A percentile compares a stretch with the other conserved stretches of the same genome.
phyloP scores from a whole-genome alignment of 23 tunicate genomes.

The Botrylloides violaceus region DNA sequence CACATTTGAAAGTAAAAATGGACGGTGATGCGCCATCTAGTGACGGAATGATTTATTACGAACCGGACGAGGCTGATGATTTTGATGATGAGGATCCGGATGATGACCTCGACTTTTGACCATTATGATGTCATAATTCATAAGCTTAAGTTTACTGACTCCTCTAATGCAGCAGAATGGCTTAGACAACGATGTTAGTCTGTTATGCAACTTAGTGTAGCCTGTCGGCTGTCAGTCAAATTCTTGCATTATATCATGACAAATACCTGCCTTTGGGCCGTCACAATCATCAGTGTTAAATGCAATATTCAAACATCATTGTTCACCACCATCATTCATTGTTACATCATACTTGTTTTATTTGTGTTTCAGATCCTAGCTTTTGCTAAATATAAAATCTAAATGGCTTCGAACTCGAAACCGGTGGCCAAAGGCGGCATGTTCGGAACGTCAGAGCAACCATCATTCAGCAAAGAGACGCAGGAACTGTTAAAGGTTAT shows the following conservation, averaged over 20 bases:
- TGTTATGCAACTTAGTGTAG: too few relatives aligned
- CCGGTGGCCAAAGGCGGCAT: constrained; percentile 78
- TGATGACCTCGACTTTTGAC: constrained; percentile 80
- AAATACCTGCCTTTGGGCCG: too few relatives aligned
- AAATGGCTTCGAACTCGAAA: background rate
- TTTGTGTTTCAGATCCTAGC: background rate
- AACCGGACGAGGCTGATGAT: constrained; percentile 78
- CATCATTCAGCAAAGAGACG: constrained; percentile 59
- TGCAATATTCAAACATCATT: too few relatives aligned
- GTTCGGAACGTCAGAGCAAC: constrained; percentile 59
- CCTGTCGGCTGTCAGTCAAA: too few relatives aligned
- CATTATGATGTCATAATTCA: too few relatives aligned
- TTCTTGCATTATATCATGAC: too few relatives aligned
- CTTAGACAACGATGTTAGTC: too few relatives aligned
- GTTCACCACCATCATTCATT: too few relatives aligned
- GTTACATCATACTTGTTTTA: background rate
- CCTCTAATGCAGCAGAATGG: too few relatives aligned
- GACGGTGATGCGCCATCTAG: background rate
- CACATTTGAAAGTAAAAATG: constrained; percentile 23
- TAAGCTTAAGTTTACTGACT: too few relatives aligned
- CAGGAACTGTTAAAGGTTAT: constrained; percentile 85
- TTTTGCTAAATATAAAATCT: background rate
- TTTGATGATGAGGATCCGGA: constrained; percentile 91
- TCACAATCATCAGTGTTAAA: too few relatives aligned
- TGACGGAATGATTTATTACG: constrained; percentile 48